Base-by-base conservation (phyloP, 2,888 invertebrate genomes). In the Phengaris arion region DNA sequence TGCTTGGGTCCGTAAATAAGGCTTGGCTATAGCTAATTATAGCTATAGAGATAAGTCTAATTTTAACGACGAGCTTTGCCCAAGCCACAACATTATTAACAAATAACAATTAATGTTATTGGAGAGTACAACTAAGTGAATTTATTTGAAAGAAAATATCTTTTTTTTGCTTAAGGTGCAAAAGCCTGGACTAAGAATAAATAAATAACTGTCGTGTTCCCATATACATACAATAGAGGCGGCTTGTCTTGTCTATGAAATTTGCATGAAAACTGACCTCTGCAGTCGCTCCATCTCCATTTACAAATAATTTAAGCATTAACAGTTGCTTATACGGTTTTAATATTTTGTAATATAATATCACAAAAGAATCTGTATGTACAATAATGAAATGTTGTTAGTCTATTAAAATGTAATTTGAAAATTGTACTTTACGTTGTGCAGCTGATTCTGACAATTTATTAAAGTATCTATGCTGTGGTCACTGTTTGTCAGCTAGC, bases 201-300 rank as follows among this genome's bases (percentile, higher is more conserved):
- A 68, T 45, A 72, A 12, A 52, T 22, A 10, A 6, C 68, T 68
- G 52, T 72, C 72, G 54, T 52, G 72, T 72, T 72, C 51, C 72
- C 10, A 72, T 54, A 72, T 72, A 72, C 72, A 72, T 72, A 72
- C 72, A 72, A 72, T 72, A 54, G 72, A 45, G 72, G 52, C 52
- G 72, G 51, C 22, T 35, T 52, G 54, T 72, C 72, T 52, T 35
- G 52, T 72, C 72, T 72, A 72, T 35, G 22, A 54, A 13, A 72
- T 72, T 72, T 72, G 72, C 52, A 72, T 72, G 54, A 35, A 72
- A 51, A 54, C 22, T 72, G 35, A 72, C 72, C 72, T 70, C 70
- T 54, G 54, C 8, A 48, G 35, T 54, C 8, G 6, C 52, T 54
- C 10, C 6, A 45, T 64, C 12, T 15, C 12, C 12, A 64, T 45